Percentiles rank a stretch among this genome's conserved stretches.
Conservation (phyloP, 2,888 invertebrate species). For the Drosophila paranaensis region DNA sequence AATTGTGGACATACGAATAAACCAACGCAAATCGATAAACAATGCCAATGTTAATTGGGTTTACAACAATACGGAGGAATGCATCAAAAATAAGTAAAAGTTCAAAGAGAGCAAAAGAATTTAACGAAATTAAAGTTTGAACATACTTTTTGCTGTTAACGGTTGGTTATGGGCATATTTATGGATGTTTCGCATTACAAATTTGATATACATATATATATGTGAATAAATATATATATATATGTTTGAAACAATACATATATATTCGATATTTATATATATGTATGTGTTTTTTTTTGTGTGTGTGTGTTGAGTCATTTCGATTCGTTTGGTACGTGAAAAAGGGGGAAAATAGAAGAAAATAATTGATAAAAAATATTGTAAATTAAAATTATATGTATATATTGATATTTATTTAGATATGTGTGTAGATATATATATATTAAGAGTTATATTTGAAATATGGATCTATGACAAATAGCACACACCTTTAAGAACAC, state of each 20-base stretch:
- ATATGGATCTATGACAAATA: slow-evolving; percentile 13
- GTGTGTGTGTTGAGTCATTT: slow-evolving; percentile 43
- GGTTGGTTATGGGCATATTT: slow-evolving; percentile 32
- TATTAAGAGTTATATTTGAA: slow-evolving; percentile 19
- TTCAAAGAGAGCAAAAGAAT: slow-evolving; percentile 22
- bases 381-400: slow-evolving; percentile 53
- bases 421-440: slow-evolving; percentile 9
- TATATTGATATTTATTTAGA: slow-evolving; percentile 30
- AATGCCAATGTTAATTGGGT: slow-evolving; percentile 43
- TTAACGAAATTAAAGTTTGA: slow-evolving; percentile 44
- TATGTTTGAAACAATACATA: slow-evolving; percentile 16
- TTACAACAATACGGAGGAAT: slow-evolving; percentile 45
- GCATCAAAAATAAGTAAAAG: slow-evolving; percentile 18
- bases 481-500: slow-evolving; percentile 15
- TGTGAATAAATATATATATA: slow-evolving; percentile 8
- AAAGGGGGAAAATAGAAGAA: slow-evolving; percentile 68
- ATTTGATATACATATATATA: not conserved
- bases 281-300: slow-evolving; percentile 13
- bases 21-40: slow-evolving; percentile 22
- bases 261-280: slow-evolving; percentile 20
- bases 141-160: slow-evolving; percentile 78
- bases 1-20: slow-evolving; percentile 12
- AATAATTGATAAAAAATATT: slow-evolving; percentile 69
- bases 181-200: slow-evolving; percentile 6
- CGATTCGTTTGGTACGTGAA: slow-evolving; percentile 59